These are phyloP conservation scores for Myiopsitta monachus DNA, from an alignment of 2,113 vertebrate genomes.

Conservation along the genomic window DNA sequence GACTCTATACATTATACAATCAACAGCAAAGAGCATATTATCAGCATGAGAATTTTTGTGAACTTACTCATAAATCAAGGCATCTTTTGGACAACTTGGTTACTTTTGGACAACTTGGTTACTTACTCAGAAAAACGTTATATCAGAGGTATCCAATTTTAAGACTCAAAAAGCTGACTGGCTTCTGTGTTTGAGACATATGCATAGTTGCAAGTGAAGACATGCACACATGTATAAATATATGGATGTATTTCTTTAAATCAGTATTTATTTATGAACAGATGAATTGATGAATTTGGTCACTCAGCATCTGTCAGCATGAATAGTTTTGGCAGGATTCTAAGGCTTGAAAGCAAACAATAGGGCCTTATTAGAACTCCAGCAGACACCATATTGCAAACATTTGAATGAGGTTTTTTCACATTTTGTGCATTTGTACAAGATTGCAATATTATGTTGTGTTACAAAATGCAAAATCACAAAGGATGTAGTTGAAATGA, in stretches of 20 bases:
- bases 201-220: background rate
- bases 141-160: background rate
- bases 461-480: conserved; percentile 43
- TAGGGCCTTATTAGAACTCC: conserved; percentile 5
- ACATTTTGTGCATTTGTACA: background rate
- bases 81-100: background rate
- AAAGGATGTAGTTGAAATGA: conserved; percentile 18
- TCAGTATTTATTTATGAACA: background rate
- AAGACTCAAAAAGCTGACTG: background rate
- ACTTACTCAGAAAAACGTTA: background rate
- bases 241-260: background rate
- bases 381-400: conserved; percentile 10
- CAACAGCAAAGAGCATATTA: background rate
- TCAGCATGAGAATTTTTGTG: background rate
- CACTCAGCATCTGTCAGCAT: background rate
- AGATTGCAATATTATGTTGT: background rate
- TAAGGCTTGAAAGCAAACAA: conserved; percentile 19
- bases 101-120: background rate
- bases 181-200: background rate
- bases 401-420: conserved; percentile 21
- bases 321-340: background rate
- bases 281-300: background rate
- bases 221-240: background rate
- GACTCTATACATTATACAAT: background rate
- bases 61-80: background rate